Evolutionary conservation across 1,140 invertebrate species (phyloP).

Genomic region (Drosophila chauvacae): DNA sequence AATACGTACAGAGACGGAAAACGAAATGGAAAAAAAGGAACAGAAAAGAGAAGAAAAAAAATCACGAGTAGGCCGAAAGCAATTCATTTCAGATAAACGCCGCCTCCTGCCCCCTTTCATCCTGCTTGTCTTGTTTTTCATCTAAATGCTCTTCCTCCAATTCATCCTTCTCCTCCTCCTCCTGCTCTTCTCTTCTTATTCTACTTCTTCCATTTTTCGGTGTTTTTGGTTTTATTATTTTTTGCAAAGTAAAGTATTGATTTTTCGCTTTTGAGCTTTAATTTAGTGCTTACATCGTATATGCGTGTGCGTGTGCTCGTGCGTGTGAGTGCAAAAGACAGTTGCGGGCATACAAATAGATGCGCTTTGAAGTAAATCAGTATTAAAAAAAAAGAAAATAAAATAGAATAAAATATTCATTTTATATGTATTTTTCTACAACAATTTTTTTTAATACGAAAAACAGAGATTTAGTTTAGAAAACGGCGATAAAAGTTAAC

Average conservation of each 20-base stretch:
- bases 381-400: neutral
- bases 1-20: conserved; percentile 61
- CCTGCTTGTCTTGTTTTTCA: neutral
- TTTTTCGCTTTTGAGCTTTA: conserved; percentile 78
- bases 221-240: neutral
- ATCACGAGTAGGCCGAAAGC: conserved; percentile 83
- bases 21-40: conserved; percentile 38
- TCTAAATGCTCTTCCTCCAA: neutral
- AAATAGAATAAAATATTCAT: too few relatives aligned
- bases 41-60: conserved; percentile 39
- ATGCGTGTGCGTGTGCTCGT: neutral
- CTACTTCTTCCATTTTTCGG: conserved; percentile 10
- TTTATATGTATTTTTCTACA: neutral
- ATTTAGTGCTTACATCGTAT: conserved; percentile 64
- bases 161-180: neutral
- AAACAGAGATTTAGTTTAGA: too few relatives aligned
- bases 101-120: neutral
- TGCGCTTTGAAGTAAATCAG: neutral
- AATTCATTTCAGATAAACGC: conserved; percentile 79
- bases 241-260: conserved; percentile 72
- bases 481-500: neutral
- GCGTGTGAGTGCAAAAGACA: conserved; percentile 18
- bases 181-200: neutral
- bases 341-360: neutral
- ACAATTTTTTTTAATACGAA: too few relatives aligned